Percentiles rank a stretch among this genome's conserved stretches.
phyloP scores from a whole-genome alignment of 2,888 invertebrate genomes.

The Cheilosia variabilis region DNA sequence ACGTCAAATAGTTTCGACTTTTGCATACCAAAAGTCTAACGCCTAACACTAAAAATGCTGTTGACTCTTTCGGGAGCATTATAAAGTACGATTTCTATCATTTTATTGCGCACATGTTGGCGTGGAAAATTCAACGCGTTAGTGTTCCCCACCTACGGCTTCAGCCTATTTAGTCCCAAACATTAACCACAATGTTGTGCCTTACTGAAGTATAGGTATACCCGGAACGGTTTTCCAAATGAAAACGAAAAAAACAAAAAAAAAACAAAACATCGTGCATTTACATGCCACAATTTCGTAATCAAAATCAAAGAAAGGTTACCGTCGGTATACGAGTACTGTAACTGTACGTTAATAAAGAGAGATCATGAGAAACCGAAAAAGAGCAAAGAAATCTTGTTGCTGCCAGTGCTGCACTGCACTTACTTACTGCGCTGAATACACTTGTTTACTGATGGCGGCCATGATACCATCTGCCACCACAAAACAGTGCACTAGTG shows the following conservation, averaged over 20 bases:
- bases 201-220: conserved; percentile 4
- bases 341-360: conserved; percentile 48
- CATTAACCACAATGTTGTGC: not conserved
- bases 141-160: not conserved
- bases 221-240: conserved; percentile 31
- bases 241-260: not conserved
- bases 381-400: conserved; percentile 26
- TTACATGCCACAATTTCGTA: conserved; percentile 73
- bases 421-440: conserved; percentile 21
- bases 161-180: not conserved
- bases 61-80: no score
- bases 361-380: conserved; percentile 61
- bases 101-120: conserved; percentile 1
- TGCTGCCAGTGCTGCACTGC: conserved; percentile 13
- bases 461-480: conserved; percentile 60
- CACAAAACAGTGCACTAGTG: conserved; percentile 17
- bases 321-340: conserved; percentile 30
- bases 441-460: conserved; percentile 66
- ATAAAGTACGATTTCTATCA: not conserved
- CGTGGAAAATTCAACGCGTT: not conserved
- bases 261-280: conserved; percentile 51
- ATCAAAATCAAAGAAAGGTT: conserved; percentile 75
- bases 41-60: no score
- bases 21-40: no score
- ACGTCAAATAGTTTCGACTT: no score